phyloP scores from a whole-genome alignment of 2,797 vertebrate species.

The Echiichthys vipera region DNA sequence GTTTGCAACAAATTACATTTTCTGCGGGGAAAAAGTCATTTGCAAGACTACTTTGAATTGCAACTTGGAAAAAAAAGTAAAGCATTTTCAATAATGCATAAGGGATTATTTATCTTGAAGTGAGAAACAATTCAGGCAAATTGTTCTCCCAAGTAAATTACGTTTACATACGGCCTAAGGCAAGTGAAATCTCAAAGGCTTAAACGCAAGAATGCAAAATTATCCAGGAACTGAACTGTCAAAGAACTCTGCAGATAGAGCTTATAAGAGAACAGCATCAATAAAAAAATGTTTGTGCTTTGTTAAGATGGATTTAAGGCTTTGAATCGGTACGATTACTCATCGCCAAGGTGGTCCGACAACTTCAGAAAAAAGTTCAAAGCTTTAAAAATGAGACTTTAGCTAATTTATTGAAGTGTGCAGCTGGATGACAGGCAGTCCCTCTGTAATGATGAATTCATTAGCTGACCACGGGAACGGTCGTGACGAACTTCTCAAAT shows the following conservation, averaged over 20 bases:
- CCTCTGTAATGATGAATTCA: constrained; percentile 37
- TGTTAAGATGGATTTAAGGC: background rate
- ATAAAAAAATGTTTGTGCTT: constrained; percentile 32
- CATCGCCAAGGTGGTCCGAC: background rate
- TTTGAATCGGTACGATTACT: background rate
- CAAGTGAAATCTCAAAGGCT: constrained; percentile 52
- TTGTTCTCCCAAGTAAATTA: constrained; percentile 75
- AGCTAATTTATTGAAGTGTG: background rate
- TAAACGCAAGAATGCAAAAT: constrained; percentile 51
- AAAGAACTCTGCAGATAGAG: constrained; percentile 40
- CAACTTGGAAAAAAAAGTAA: background rate
- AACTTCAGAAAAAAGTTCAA: constrained; percentile 2
- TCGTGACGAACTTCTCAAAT: constrained; percentile 60
- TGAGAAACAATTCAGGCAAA: constrained; percentile 71
- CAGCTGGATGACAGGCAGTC: constrained; percentile 8
- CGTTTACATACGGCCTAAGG: constrained; percentile 67
- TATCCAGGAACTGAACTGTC: constrained; percentile 56
- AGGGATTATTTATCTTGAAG: constrained; percentile 75
- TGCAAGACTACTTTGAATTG: constrained; percentile 11
- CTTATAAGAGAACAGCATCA: constrained; percentile 22
- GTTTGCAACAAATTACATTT: constrained; percentile 58
- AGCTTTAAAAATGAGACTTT: background rate
- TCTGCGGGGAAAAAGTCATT: constrained; percentile 14
- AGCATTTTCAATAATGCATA: constrained; percentile 71
- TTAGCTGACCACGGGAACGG: constrained; percentile 15